Conservation (phyloP, 2,888 invertebrate genomes). For the Macrosoma leucophasiata region DNA sequence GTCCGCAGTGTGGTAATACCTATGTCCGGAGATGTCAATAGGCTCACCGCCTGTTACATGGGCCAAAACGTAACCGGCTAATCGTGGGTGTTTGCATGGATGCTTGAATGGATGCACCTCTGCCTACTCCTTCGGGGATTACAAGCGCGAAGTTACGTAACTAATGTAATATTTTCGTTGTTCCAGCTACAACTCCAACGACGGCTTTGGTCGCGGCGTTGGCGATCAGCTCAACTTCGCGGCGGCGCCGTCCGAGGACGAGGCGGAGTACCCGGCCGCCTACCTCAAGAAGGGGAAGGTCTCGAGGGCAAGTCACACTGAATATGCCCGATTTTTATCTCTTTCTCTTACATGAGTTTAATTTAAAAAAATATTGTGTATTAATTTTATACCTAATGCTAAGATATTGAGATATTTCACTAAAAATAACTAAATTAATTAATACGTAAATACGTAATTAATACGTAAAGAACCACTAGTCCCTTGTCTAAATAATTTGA, state of each 20-base stretch:
- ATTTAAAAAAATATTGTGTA: too few species aligned
- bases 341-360: slow-evolving; percentile 1
- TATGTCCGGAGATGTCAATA: too few species aligned
- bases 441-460: not conserved
- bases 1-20: too few species aligned
- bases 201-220: slow-evolving; percentile 63
- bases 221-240: slow-evolving; percentile 79
- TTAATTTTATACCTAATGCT: not conserved
- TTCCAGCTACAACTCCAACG: slow-evolving; percentile 73
- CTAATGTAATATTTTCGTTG: slow-evolving; percentile 20
- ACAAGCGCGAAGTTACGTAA: too few species aligned
- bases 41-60: too few species aligned
- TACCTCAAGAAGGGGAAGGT: slow-evolving; percentile 82
- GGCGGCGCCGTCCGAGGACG: slow-evolving; percentile 82
- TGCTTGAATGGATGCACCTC: too few species aligned
- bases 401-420: slow-evolving; percentile 1
- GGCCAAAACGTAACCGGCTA: too few species aligned
- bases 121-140: too few species aligned
- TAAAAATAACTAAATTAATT: not conserved
- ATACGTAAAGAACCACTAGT: too few species aligned
- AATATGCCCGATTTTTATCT: slow-evolving; percentile 55
- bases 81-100: too few species aligned
- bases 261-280: slow-evolving; percentile 79
- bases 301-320: slow-evolving; percentile 73
- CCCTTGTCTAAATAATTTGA: too few species aligned